phyloP scores from a whole-genome alignment of 2,797 vertebrate genomes.

The Acrossocheilus wenchowensis region DNA sequence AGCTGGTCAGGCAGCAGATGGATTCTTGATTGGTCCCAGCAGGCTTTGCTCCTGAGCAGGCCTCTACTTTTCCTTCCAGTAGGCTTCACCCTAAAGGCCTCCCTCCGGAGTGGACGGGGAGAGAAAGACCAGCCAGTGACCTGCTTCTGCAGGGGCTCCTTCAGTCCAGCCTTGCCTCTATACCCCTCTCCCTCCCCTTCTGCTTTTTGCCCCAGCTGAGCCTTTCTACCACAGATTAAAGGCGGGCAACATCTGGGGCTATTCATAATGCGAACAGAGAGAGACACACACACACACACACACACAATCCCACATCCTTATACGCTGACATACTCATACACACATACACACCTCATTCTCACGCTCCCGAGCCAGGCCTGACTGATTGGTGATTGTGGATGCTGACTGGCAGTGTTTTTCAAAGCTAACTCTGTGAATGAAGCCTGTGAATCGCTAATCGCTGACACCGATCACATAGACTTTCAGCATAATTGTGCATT shows the following conservation, averaged over 20 bases:
- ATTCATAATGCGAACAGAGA: conserved; percentile 80
- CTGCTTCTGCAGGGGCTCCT: conserved; percentile 80
- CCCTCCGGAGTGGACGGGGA: conserved; percentile 79
- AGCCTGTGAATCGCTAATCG: conserved; percentile 31
- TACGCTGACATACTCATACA: conserved; percentile 48
- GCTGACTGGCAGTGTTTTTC: conserved; percentile 64
- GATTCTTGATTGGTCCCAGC: conserved; percentile 70
- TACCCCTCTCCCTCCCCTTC: conserved; percentile 74
- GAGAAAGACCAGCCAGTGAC: conserved; percentile 80
- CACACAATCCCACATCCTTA: conserved; percentile 31
- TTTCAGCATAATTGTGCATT: conserved; percentile 76
- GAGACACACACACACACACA: conserved; percentile 65
- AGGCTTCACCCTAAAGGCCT: conserved; percentile 78
- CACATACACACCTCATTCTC: conserved; percentile 73
- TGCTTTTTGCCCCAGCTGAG: conserved; percentile 88
- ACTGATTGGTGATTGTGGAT: conserved; percentile 72
- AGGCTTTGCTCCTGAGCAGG: conserved; percentile 65
- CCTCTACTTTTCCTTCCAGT: conserved; percentile 69
- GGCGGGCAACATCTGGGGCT: conserved; percentile 89
- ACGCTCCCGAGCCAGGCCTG: conserved; percentile 77
- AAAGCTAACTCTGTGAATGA: conserved; percentile 31
- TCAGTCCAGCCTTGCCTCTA: conserved; percentile 76
- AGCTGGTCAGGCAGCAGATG: conserved; percentile 72
- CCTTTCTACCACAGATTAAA: conserved; percentile 89
- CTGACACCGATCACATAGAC: conserved; percentile 64